Percentiles rank a stretch among this genome's conserved stretches.
Evolutionary conservation across 2,888 invertebrate genomes (phyloP).

Genomic region (Hyalella azteca): DNA sequence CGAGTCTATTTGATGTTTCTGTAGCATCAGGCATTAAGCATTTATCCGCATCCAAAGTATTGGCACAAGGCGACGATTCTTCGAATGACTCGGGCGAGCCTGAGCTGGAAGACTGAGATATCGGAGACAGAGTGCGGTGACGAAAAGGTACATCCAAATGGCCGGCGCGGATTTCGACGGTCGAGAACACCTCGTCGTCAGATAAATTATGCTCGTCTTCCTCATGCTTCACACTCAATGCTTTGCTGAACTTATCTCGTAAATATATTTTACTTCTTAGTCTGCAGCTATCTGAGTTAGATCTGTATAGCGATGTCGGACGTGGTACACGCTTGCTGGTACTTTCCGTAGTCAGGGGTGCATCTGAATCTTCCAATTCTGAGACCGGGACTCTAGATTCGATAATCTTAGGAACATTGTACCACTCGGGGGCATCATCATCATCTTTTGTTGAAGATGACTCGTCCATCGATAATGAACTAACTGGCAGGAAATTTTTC

Average conservation of each 20-base stretch:
- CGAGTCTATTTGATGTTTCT: not conserved
- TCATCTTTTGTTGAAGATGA: not conserved
- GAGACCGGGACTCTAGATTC: not conserved
- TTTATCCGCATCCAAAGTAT: not conserved
- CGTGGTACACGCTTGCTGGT: not conserved
- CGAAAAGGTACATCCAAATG: not conserved
- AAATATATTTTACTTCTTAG: conserved; percentile 7
- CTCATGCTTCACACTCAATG: conserved; percentile 22
- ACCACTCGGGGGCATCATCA: not conserved
- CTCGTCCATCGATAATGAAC: not conserved
- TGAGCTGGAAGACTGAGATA: conserved; percentile 22
- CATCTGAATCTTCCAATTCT: not conserved
- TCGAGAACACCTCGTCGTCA: not conserved
- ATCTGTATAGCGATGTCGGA: not conserved
- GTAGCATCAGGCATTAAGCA: not conserved
- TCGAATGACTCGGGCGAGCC: not conserved
- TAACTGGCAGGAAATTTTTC: not conserved
- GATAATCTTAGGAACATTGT: not conserved
- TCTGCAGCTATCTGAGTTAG: not conserved
- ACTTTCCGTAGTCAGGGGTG: not conserved
- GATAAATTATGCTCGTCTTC: conserved; percentile 20
- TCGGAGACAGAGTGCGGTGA: not conserved
- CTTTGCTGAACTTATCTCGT: conserved; percentile 2
- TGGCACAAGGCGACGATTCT: not conserved
- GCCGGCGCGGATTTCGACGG: not conserved